Conservation (phyloP, 2,888 invertebrate species). For the Carpatolechia fugitivella region DNA sequence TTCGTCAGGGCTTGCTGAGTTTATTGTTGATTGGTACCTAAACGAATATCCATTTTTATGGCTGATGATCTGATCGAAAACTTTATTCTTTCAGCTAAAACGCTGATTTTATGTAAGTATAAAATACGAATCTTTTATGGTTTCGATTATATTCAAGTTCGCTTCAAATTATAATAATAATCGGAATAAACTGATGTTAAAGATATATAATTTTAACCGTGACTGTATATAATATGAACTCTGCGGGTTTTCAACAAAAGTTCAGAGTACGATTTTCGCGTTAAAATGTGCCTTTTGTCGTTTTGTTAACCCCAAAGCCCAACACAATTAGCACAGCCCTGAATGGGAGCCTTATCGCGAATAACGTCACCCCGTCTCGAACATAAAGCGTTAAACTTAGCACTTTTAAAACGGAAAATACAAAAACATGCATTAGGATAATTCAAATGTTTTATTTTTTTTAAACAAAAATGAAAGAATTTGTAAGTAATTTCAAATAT, state of each 20-base stretch:
- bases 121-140: not conserved
- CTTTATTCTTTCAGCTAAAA: too few relatives aligned
- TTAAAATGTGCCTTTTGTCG: conserved; percentile 36
- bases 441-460: not conserved
- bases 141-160: too few relatives aligned
- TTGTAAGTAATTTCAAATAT: not conserved
- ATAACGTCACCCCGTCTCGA: not conserved
- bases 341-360: conserved; percentile 18
- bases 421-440: not conserved
- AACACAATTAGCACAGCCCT: conserved; percentile 31
- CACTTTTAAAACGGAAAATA: not conserved
- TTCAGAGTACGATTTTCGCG: not conserved
- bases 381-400: not conserved
- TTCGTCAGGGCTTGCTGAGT: not conserved
- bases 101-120: too few relatives aligned
- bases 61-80: too few relatives aligned
- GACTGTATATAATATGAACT: too few relatives aligned
- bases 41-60: too few relatives aligned
- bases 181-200: too few relatives aligned
- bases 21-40: too few relatives aligned
- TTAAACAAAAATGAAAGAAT: not conserved
- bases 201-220: too few relatives aligned
- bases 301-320: conserved; percentile 27
- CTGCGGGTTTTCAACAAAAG: not conserved
- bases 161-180: too few relatives aligned